Evolutionary conservation across 2,113 vertebrate genomes (phyloP).

Genomic region (Lampris megalopsis): DNA sequence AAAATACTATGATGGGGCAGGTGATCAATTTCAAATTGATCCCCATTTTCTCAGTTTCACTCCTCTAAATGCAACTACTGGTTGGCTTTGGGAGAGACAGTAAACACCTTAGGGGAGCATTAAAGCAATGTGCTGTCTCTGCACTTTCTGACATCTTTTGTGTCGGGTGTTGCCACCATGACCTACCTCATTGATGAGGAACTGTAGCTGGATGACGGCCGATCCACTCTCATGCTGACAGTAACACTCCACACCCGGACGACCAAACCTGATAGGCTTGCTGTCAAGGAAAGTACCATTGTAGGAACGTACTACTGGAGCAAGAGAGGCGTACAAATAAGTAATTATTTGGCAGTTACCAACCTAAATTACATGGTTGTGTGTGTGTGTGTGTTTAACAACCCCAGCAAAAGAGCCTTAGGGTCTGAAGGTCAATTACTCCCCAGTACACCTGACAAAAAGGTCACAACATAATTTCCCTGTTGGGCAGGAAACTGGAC

Average conservation of each 20-base stretch:
- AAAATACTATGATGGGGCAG: too few species aligned
- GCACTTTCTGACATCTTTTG: background rate
- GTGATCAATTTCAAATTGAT: too few species aligned
- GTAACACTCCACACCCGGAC: conserved; percentile 97
- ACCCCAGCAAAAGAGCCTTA: background rate
- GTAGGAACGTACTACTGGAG: background rate
- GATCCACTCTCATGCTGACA: conserved; percentile 97
- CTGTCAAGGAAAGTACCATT: conserved; percentile 85
- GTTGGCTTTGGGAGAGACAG: background rate
- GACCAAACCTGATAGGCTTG: conserved; percentile 89
- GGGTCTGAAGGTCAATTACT: conserved; percentile 31
- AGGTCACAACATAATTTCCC: conserved; percentile 22
- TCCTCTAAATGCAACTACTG: background rate
- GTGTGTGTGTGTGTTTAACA: background rate
- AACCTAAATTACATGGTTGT: background rate
- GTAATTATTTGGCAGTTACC: too few species aligned
- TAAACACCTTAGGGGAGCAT: background rate
- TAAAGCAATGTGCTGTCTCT: background rate
- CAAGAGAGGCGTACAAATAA: background rate
- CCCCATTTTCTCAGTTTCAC: too few species aligned
- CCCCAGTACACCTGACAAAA: conserved; percentile 10
- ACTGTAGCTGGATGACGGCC: conserved; percentile 98
- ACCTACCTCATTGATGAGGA: conserved; percentile 83
- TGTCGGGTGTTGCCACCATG: background rate
- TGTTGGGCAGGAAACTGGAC: conserved; percentile 20